Conservation (phyloP, 2,888 invertebrate genomes). For the Philereme vetulata region DNA sequence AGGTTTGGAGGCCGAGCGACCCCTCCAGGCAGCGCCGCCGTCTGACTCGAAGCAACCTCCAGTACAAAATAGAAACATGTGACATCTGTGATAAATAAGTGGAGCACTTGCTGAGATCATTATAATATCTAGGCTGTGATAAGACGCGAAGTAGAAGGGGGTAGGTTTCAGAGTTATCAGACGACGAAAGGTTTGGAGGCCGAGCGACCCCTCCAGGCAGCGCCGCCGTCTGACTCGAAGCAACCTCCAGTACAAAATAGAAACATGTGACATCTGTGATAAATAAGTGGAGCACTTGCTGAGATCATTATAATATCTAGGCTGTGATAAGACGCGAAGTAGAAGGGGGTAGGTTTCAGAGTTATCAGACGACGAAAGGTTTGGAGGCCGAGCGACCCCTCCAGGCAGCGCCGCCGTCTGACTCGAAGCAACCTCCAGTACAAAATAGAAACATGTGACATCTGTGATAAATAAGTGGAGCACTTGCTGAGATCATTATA, state of each 20-base stretch:
- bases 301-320: conserved; percentile 45
- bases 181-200: conserved; percentile 52
- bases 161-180: conserved; percentile 66
- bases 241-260: conserved; percentile 69
- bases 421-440: conserved; percentile 59
- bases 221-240: conserved; percentile 39
- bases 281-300: conserved; percentile 47
- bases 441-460: conserved; percentile 48
- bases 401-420: conserved; percentile 44
- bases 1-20: conserved; percentile 47
- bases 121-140: conserved; percentile 46
- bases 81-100: conserved; percentile 48
- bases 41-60: conserved; percentile 48
- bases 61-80: conserved; percentile 65
- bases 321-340: conserved; percentile 42
- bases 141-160: conserved; percentile 49
- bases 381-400: conserved; percentile 50
- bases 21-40: conserved; percentile 49
- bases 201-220: conserved; percentile 54
- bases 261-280: conserved; percentile 43
- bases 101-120: conserved; percentile 43
- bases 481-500: conserved; percentile 41
- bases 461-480: conserved; percentile 49
- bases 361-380: conserved; percentile 61
- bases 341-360: conserved; percentile 64